These are phyloP conservation scores for human DNA, from an alignment of 2,113 vertebrate genomes.

Conservation along the genomic window DNA sequence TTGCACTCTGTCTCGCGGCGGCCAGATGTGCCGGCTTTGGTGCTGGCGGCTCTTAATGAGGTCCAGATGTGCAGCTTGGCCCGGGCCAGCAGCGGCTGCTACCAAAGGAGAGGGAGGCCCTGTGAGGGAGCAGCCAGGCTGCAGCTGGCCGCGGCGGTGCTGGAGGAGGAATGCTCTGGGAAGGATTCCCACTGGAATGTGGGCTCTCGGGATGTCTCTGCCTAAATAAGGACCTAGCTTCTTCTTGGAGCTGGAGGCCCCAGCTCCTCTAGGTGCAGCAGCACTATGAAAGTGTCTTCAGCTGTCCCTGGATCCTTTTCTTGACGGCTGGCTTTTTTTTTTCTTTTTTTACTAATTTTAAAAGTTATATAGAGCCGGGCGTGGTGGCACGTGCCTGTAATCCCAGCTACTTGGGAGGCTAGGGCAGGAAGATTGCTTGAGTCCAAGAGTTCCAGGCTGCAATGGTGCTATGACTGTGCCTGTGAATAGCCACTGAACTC, in stretches of 20 bases:
- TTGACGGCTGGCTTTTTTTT: neutral
- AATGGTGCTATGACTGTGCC: too few relatives aligned
- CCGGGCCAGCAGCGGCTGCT: neutral
- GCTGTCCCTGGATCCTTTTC: neutral
- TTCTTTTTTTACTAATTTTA: neutral
- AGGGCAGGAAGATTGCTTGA: neutral
- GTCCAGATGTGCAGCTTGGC: slow-evolving; percentile 68
- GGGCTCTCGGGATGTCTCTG: neutral
- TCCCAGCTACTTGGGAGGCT: neutral
- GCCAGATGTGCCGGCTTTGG: slow-evolving; percentile 71
- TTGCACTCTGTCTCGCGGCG: neutral
- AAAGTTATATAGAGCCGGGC: neutral
- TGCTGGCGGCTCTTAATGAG: slow-evolving; percentile 59
- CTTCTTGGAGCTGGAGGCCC: neutral
- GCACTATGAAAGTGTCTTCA: accelerated
- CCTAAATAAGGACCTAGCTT: slow-evolving; percentile 61
- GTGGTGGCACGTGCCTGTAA: neutral
- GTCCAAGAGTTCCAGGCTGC: neutral
- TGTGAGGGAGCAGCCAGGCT: neutral
- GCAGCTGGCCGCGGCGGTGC: slow-evolving; percentile 56
- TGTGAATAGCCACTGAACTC: neutral
- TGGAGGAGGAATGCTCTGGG: slow-evolving; percentile 25
- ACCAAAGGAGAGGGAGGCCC: slow-evolving; percentile 59
- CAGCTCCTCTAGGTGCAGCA: neutral
- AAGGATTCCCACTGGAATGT: slow-evolving; percentile 43